A percentile compares a stretch with the other conserved stretches of the same genome.
Conservation (phyloP, 2,797 vertebrate genomes). For the Leuciscus waleckii region DNA sequence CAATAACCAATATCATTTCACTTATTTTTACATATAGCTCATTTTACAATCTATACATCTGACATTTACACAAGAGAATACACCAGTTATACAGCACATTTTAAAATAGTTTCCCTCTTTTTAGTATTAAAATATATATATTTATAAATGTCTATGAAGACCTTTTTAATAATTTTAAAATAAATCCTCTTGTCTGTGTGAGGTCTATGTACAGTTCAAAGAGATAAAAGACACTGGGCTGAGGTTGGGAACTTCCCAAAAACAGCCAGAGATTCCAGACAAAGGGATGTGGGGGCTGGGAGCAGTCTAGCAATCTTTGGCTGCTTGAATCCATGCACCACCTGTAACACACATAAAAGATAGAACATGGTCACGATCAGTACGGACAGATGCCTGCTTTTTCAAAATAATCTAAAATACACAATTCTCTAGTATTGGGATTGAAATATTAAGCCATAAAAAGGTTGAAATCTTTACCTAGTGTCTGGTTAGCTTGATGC, state of each 20-base stretch:
- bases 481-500: conserved; percentile 71
- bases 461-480: conserved; percentile 68
- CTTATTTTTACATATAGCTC: conserved; percentile 78
- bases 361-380: conserved; percentile 24
- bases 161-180: conserved; percentile 75
- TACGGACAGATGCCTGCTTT: background rate
- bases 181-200: conserved; percentile 78
- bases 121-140: conserved; percentile 81
- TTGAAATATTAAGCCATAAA: background rate
- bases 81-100: conserved; percentile 86
- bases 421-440: background rate
- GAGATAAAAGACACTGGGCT: conserved; percentile 69
- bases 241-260: conserved; percentile 56
- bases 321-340: conserved; percentile 77
- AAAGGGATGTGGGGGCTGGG: conserved; percentile 55
- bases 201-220: conserved; percentile 78
- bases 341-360: conserved; percentile 69
- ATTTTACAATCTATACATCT: conserved; percentile 82
- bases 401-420: background rate
- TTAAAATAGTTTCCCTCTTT: conserved; percentile 87
- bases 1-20: conserved; percentile 82
- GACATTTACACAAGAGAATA: conserved; percentile 82
- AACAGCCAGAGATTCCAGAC: conserved; percentile 67
- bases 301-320: conserved; percentile 81
- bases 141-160: conserved; percentile 70